These are phyloP conservation scores for Neofelis nebulosa DNA, from an alignment of 2,113 vertebrate genomes.

Conservation along the genomic window DNA sequence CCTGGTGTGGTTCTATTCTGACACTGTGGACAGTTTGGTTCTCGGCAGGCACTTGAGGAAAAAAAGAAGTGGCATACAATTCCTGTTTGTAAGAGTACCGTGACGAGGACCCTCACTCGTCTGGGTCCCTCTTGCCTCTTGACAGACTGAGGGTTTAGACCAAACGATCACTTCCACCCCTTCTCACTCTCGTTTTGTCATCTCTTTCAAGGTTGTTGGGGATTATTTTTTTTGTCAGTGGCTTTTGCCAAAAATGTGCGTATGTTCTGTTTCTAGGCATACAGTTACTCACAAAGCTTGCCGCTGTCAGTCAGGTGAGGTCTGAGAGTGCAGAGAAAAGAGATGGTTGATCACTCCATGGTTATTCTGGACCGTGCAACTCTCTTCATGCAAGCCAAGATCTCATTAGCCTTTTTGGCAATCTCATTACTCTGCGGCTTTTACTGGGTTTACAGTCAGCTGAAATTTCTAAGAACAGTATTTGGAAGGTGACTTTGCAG, in stretches of 20 bases:
- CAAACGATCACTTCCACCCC: not conserved
- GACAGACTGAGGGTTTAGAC: not conserved
- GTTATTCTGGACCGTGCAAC: not conserved
- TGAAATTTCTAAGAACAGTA: not conserved
- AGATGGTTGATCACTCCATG: not conserved
- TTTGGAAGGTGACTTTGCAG: not conserved
- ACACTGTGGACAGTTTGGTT: not conserved
- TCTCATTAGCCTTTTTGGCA: not conserved
- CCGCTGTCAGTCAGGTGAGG: not conserved
- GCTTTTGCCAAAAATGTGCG: not conserved
- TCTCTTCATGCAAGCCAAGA: not conserved
- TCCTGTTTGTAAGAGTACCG: not conserved
- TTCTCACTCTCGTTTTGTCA: not conserved
- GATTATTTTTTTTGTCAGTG: not conserved
- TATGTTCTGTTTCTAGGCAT: not conserved
- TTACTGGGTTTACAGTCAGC: not conserved
- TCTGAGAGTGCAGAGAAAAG: not conserved
- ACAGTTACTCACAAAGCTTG: not conserved
- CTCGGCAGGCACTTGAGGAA: not conserved
- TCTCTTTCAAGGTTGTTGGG: not conserved
- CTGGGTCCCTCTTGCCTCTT: not conserved
- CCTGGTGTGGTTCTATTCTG: not conserved
- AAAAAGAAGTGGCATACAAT: not conserved
- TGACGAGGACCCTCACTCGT: not conserved
- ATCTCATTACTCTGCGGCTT: not conserved